A percentile compares a stretch with the other conserved stretches of the same genome.
Evolutionary conservation across 2,113 vertebrate species (phyloP).

Genomic region (Delphinus delphis): DNA sequence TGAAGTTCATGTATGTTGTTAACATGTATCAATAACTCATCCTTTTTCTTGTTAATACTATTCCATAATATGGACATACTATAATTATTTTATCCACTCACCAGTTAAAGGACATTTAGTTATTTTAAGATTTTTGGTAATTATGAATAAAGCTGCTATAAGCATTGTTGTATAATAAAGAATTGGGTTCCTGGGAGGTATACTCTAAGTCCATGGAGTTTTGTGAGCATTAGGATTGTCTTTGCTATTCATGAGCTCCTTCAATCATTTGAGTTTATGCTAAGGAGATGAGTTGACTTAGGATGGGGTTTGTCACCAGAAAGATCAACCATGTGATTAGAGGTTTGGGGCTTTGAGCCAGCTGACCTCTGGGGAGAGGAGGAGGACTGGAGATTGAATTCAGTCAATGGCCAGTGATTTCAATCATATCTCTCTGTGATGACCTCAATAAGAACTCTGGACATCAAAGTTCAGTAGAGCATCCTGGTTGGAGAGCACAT

Average conservation of each 20-base stretch:
- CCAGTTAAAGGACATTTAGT: background rate
- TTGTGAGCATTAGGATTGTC: background rate
- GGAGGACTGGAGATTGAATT: background rate
- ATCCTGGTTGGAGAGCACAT: background rate
- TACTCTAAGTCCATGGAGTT: background rate
- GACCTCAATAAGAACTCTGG: background rate
- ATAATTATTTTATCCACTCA: background rate
- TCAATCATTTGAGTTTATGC: background rate
- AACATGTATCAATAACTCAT: background rate
- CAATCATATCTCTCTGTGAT: background rate
- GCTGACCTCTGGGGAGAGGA: background rate
- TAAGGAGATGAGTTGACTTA: background rate
- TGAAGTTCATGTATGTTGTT: background rate
- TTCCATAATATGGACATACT: background rate
- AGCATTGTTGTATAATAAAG: background rate
- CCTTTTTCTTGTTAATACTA: background rate
- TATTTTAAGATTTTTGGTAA: conserved; percentile 13
- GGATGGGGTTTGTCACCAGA: background rate
- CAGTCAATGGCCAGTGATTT: background rate
- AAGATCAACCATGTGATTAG: background rate
- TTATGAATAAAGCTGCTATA: background rate
- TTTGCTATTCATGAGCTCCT: background rate
- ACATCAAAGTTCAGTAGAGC: background rate
- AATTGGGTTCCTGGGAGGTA: background rate
- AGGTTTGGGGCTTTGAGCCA: background rate